These are phyloP conservation scores for Lepeophtheirus nordmannii DNA, from an alignment of 2,888 invertebrate genomes.

Conservation along the genomic window DNA sequence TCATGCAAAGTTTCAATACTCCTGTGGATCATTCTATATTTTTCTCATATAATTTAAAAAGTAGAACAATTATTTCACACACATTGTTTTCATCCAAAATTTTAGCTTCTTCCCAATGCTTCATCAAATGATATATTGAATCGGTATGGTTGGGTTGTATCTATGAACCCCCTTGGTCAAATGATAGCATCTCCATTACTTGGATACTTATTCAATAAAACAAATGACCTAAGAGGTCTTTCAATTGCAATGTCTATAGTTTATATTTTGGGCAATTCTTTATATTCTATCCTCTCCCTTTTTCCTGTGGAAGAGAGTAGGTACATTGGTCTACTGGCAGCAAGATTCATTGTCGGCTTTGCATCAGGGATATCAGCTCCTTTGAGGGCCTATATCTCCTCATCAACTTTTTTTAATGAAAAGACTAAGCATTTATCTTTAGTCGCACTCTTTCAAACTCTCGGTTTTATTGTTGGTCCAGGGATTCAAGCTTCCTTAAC, in stretches of 20 bases:
- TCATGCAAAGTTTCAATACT: no score
- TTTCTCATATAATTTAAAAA: no score
- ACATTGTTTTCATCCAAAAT: not conserved
- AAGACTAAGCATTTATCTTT: conserved; percentile 66
- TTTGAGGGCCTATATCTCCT: conserved; percentile 58
- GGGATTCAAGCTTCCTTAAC: conserved; percentile 59
- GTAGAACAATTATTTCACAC: no score
- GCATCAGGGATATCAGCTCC: conserved; percentile 49
- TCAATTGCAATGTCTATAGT: conserved; percentile 44
- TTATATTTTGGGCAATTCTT: conserved; percentile 53
- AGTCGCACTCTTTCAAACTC: conserved; percentile 65
- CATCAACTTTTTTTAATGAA: conserved; percentile 61
- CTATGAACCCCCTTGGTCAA: conserved; percentile 71
- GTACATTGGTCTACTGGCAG: conserved; percentile 36
- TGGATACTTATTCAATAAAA: conserved; percentile 66
- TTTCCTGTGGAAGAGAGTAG: conserved; percentile 32
- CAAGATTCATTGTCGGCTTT: conserved; percentile 63
- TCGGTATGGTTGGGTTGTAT: conserved; percentile 52
- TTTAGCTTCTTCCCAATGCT: not conserved
- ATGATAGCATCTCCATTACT: conserved; percentile 67
- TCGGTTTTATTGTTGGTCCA: conserved; percentile 73
- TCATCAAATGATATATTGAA: not conserved
- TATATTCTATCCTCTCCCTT: conserved; percentile 59
- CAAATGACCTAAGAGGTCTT: conserved; percentile 38
- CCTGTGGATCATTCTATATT: no score